phyloP scores from a whole-genome alignment of 2,888 invertebrate genomes.

The Emmelina monodactyla region DNA sequence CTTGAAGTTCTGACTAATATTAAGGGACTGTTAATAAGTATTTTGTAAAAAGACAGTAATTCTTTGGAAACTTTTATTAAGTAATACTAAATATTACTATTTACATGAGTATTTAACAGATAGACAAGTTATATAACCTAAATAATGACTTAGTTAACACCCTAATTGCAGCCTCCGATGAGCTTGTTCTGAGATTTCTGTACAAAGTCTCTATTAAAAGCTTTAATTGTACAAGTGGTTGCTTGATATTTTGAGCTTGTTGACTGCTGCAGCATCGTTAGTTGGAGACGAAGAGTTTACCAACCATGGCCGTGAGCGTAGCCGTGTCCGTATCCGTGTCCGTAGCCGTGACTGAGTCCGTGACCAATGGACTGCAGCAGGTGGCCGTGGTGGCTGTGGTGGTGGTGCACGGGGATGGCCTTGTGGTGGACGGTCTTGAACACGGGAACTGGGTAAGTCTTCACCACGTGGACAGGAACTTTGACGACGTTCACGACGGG shows the following conservation, averaged over 20 bases:
- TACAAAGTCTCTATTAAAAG: no score
- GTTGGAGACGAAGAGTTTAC: no score
- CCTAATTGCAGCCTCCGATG: slow-evolving; percentile 63
- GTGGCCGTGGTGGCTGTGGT: slow-evolving; percentile 21
- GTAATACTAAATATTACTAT: slow-evolving; percentile 45
- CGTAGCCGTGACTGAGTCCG: slow-evolving; percentile 18
- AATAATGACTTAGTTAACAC: slow-evolving; percentile 65
- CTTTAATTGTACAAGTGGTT: no score
- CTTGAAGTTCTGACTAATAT: slow-evolving; percentile 11
- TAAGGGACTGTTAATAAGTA: slow-evolving; percentile 2
- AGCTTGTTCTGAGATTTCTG: slow-evolving; percentile 47
- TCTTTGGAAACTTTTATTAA: slow-evolving; percentile 53
- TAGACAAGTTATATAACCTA: slow-evolving; percentile 34
- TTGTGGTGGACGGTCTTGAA: slow-evolving; percentile 57
- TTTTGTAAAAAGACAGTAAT: slow-evolving; percentile 18
- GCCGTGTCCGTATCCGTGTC: slow-evolving; percentile 14
- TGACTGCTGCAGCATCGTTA: no score
- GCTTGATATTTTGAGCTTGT: no score
- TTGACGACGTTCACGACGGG: slow-evolving; percentile 62
- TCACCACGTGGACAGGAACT: slow-evolving; percentile 47
- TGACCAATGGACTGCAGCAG: slow-evolving; percentile 24
- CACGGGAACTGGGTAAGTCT: slow-evolving; percentile 47
- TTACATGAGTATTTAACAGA: slow-evolving; percentile 52
- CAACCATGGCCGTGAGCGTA: no score
- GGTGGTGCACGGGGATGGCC: slow-evolving; percentile 13